Base-by-base conservation (phyloP, 2,888 invertebrate genomes). In the Cryptops parisi region DNA sequence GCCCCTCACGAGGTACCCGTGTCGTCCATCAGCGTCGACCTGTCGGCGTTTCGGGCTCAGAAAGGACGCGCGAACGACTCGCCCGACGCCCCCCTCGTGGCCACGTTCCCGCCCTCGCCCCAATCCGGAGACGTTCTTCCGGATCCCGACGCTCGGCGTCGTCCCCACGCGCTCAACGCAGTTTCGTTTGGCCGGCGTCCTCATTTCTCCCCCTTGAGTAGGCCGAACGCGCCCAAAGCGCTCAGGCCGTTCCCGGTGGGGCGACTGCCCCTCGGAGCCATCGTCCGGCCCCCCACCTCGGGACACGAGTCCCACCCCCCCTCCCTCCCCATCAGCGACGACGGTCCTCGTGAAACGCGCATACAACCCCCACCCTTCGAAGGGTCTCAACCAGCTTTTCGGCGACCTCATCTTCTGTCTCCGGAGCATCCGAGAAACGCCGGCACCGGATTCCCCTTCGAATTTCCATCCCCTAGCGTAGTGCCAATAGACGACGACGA, bases 1-100 rank as follows among this genome's bases (percentile, higher is more conserved):
- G 51, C 51, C 3, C 51, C 51, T 17, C 51, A 44, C 21, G 51
- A 51, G 43, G 19, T 51, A 1, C 51, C 51, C 12, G 15, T 26
- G 21, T 47, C 47, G 2, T 25, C 47, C 33, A 15, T 33, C 33
- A 15, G 33, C 33, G 33, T 33, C 15, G 33, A 15, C 15, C 15
- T 33, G 9, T 15, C 33, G 15, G 15, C 9, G 9, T 33, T 33
- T 9, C 6, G 15, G 15, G n/a, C n/a, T n/a, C 33, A 9, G 15
- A 33, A 33, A 33, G 33, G 33, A 6, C 33, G 33, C 6, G 33
- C 33, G 33, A 33, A 33, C 15, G 33, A 33, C 33, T 6, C 15
- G 9, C 33, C 33, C 9, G 15, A 33, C 15, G 33, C 33, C 33
- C 33, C 33, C 15, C 15, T 33, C 9, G 33, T 33, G 33, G 15